These are phyloP conservation scores for Calyptomena viridis DNA, from an alignment of 2,113 vertebrate species.

Conservation along the genomic window DNA sequence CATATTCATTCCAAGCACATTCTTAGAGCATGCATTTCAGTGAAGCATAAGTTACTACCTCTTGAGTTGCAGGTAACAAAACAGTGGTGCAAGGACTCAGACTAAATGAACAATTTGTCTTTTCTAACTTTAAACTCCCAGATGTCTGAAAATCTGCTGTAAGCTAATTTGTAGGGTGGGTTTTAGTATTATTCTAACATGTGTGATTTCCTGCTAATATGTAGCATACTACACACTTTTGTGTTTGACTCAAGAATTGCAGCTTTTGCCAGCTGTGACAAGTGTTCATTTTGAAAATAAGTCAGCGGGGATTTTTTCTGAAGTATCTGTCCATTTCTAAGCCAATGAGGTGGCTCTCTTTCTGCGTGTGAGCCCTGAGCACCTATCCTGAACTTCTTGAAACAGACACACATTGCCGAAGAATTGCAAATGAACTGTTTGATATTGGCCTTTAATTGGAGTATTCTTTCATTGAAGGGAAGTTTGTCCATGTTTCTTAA, in stretches of 20 bases:
- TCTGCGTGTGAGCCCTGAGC: not conserved
- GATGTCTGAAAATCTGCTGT: not conserved
- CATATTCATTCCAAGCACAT: not conserved
- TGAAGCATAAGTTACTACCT: not conserved
- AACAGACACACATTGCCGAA: not conserved
- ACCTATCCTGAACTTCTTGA: not conserved
- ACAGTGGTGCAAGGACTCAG: not conserved
- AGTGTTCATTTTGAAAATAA: not conserved
- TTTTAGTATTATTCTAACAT: not conserved
- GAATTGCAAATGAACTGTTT: not conserved
- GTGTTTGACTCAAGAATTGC: not conserved
- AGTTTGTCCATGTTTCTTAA: constrained; percentile 81
- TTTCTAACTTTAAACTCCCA: not conserved
- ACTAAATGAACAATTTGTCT: not conserved
- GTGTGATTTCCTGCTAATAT: not conserved
- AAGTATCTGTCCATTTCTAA: not conserved
- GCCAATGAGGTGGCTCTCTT: not conserved
- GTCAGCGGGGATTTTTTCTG: not conserved
- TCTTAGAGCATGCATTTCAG: not conserved
- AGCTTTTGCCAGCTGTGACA: not conserved
- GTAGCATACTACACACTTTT: not conserved
- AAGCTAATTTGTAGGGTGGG: not conserved
- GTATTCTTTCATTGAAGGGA: constrained; percentile 67
- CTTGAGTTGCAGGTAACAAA: not conserved
- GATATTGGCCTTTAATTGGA: not conserved